Percentiles rank a stretch among this genome's conserved stretches.
phyloP scores from a whole-genome alignment of 53 echinoderm and acorn worm species.

The Crossaster papposus region DNA sequence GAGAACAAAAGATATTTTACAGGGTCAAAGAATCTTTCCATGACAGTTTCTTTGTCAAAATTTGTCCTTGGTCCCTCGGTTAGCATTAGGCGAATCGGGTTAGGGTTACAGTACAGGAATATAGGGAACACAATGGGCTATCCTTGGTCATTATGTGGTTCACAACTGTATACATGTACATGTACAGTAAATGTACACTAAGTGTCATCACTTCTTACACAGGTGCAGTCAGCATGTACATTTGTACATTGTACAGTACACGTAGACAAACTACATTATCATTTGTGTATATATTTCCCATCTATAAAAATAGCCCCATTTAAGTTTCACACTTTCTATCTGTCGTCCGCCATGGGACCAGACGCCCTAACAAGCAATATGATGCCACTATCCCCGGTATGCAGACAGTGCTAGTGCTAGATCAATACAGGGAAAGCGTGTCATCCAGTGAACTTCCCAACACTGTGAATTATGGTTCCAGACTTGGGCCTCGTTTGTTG shows the following conservation, averaged over 20 bases:
- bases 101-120: too few species aligned
- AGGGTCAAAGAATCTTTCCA: too few species aligned
- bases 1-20: too few species aligned
- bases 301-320: not conserved
- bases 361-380: constrained; percentile 20
- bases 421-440: not conserved
- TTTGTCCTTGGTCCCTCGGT: too few species aligned
- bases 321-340: not conserved
- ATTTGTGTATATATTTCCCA: not conserved
- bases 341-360: not conserved
- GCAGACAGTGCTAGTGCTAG: not conserved
- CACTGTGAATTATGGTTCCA: not conserved
- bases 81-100: too few species aligned
- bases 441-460: not conserved
- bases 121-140: too few species aligned
- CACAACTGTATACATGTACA: too few species aligned
- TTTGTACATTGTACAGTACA: not conserved
- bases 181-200: too few species aligned
- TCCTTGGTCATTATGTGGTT: too few species aligned
- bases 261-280: not conserved
- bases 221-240: not conserved
- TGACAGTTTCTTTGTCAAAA: too few species aligned
- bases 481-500: too few species aligned
- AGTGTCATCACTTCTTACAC: too few species aligned
- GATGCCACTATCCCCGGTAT: constrained; percentile 22